Base-by-base conservation (phyloP, 2,113 vertebrate species). In the Sylvilagus bachmani region DNA sequence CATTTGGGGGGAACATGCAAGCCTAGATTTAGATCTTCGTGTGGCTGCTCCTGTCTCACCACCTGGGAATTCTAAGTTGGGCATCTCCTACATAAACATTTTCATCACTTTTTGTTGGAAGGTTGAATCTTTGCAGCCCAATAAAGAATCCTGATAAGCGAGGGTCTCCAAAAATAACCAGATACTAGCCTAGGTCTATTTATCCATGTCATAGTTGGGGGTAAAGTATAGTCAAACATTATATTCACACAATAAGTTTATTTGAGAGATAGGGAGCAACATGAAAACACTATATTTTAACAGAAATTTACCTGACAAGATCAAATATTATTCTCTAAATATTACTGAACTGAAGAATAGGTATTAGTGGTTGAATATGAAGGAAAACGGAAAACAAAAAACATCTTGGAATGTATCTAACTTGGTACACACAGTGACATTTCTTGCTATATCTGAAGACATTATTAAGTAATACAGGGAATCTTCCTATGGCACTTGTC, bases 401-500 rank as follows among this genome's bases (percentile, higher is more conserved):
- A 9, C 19, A 80, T 1, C 51, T 49, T 16, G n/a, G 87, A 89
- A 2, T 86, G 36, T 84, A 80, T 80, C n/a, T 83, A 70, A 24
- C 31, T 90, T 82, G 22, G 27, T 21, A 84, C 79, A 90, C 92
- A 80, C 55, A 83, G 44, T 33, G 80, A 31, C 31, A 29, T 44
- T 75, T 58, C 29, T 67, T 93, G 24, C 44, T 74, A 69, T 10
- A 31, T 77, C 58, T 90, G 80, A 88, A 93, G 71, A 38, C 64
- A 21, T 82, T 49, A 83, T 17, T 49, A 93, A 95, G 51, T 33
- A 66, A 31, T 25, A 3, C 70, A 75, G 36, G 83, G 31, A 84
- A 90, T 64, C 66, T 19, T 64, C 78, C 82, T 58, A 11, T 36
- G 79, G 79, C 93, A 88, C 86, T 38, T 86, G 82, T 83, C 89